Conservation (phyloP, 2,888 invertebrate genomes). For the Lithophane leautieri region DNA sequence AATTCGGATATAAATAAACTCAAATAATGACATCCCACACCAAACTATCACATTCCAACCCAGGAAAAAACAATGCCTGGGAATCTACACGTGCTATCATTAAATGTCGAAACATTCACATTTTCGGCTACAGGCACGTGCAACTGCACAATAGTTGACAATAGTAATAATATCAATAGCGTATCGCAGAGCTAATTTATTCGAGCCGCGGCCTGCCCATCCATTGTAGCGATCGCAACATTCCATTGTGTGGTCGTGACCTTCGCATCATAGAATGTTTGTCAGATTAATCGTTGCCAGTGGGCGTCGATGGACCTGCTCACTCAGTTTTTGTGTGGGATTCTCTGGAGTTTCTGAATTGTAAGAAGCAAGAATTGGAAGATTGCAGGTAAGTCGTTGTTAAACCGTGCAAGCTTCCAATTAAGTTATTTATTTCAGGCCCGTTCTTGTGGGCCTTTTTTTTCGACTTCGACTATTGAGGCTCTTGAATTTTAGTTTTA, state of each 20-base stretch:
- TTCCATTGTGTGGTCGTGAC: constrained; percentile 84
- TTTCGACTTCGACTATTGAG: not conserved
- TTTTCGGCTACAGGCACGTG: constrained; percentile 57
- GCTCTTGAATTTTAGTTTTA: not conserved
- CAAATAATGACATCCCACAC: constrained; percentile 20
- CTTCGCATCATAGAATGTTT: constrained; percentile 75
- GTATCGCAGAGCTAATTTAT: constrained; percentile 76
- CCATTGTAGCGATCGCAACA: constrained; percentile 81
- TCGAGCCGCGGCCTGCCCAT: constrained; percentile 77
- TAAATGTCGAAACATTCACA: constrained; percentile 48
- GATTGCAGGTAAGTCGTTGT: constrained; percentile 28
- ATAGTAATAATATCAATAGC: constrained; percentile 68
- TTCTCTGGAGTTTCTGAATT: constrained; percentile 47
- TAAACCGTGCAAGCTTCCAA: not conserved
- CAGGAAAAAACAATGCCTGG: constrained; percentile 33
- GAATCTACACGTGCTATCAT: constrained; percentile 24
- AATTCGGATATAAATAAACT: constrained; percentile 3
- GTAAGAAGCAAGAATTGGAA: constrained; percentile 37
- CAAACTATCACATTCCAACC: constrained; percentile 39
- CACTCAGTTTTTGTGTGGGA: constrained; percentile 60
- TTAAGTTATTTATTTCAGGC: not conserved
- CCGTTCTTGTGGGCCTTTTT: not conserved
- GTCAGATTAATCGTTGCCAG: constrained; percentile 66
- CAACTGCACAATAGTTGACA: constrained; percentile 56
- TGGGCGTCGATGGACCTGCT: constrained; percentile 69